Conservation (phyloP, 2,113 vertebrate species). For the Mustelus asterias region DNA sequence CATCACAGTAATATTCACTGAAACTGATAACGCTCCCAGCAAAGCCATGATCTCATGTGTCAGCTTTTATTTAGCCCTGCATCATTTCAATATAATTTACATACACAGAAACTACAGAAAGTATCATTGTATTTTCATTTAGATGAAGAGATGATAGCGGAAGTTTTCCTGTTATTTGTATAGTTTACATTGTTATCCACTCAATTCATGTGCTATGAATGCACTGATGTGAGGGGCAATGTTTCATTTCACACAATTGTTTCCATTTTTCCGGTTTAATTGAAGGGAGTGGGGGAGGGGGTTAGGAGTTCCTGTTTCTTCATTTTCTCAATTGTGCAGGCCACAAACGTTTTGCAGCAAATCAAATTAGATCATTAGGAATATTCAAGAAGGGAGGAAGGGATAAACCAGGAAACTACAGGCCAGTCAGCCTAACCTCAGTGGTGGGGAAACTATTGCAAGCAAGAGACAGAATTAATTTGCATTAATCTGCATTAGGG, state of each 20-base stretch:
- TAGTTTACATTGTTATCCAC: not conserved
- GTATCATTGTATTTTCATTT: not conserved
- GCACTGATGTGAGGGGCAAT: not conserved
- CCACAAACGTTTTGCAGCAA: constrained; percentile 41
- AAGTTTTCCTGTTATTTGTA: not conserved
- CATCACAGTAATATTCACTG: not conserved
- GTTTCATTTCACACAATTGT: constrained; percentile 64
- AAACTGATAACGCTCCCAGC: not conserved
- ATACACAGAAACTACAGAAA: not conserved
- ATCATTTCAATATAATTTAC: not conserved
- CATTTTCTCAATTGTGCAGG: constrained; percentile 67
- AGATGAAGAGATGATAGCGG: not conserved
- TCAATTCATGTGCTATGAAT: not conserved
- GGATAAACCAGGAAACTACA: too few species aligned
- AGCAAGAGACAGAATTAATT: too few species aligned
- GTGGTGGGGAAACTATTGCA: too few species aligned
- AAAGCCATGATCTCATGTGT: not conserved
- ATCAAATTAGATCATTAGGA: not conserved
- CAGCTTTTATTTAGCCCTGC: not conserved
- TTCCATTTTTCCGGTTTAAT: constrained; percentile 48
- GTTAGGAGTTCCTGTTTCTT: constrained; percentile 58
- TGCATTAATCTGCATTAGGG: too few species aligned
- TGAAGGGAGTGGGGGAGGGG: constrained; percentile 48
- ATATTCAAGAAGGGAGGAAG: too few species aligned
- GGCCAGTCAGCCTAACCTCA: too few species aligned